Conservation (phyloP, 2,888 invertebrate species). For the Rhagonycha lutea region DNA sequence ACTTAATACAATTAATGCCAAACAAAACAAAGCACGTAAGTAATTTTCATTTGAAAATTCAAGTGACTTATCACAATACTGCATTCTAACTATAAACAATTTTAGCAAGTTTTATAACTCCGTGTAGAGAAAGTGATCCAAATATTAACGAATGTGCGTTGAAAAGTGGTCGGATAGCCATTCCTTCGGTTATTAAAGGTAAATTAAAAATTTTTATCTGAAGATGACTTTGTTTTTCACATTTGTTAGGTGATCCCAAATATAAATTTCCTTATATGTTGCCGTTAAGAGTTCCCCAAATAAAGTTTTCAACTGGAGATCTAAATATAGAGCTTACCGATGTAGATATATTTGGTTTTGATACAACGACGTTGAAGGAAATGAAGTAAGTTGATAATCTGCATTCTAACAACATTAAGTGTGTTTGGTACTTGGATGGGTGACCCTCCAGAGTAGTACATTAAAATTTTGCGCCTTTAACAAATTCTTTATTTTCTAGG, state of each 20-base stretch:
- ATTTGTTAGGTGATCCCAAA: constrained; percentile 42
- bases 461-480: not conserved
- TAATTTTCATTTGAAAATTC: not conserved
- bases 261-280: constrained; percentile 42
- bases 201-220: constrained; percentile 2
- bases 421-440: not conserved
- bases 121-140: constrained; percentile 41
- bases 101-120: constrained; percentile 43
- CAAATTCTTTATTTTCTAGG: constrained; percentile 25
- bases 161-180: constrained; percentile 37
- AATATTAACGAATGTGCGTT: constrained; percentile 43
- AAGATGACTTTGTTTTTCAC: not conserved
- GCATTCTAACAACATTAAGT: too few species aligned
- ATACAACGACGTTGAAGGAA: constrained; percentile 32
- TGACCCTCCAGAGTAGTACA: too few species aligned
- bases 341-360: constrained; percentile 38
- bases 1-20: not conserved
- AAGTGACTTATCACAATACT: not conserved
- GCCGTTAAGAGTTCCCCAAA: constrained; percentile 40
- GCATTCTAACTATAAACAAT: not conserved
- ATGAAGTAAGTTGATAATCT: constrained; percentile 28
- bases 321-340: constrained; percentile 39
- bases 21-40: not conserved
- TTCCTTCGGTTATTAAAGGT: constrained; percentile 41
- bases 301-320: constrained; percentile 37